These are phyloP conservation scores for Musca domestica DNA, from an alignment of 1,140 invertebrate genomes.

Conservation along the genomic window DNA sequence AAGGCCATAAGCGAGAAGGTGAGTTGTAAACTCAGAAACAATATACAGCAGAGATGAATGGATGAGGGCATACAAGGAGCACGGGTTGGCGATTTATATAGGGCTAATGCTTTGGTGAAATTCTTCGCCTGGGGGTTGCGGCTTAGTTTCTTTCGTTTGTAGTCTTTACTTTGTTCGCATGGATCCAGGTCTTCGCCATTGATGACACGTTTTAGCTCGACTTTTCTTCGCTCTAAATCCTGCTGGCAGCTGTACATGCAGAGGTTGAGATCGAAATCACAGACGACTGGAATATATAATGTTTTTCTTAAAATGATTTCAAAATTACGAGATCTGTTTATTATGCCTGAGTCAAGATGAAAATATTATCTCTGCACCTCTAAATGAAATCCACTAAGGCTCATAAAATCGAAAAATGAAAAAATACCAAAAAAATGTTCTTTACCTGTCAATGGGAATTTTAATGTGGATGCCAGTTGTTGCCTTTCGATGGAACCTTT, in stretches of 20 bases:
- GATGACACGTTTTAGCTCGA: conserved; percentile 5
- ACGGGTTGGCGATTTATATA: neutral
- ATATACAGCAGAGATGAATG: neutral
- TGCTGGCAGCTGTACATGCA: conserved; percentile 18
- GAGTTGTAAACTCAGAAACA: neutral
- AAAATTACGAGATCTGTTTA: too few species aligned
- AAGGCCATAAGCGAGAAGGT: neutral
- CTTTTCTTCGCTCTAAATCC: neutral
- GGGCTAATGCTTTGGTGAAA: neutral
- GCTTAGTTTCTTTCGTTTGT: neutral
- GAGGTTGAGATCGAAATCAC: neutral
- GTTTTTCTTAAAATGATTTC: too few species aligned
- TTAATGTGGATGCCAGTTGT: conserved; percentile 2
- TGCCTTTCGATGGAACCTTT: neutral
- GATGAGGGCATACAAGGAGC: neutral
- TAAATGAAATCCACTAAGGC: neutral
- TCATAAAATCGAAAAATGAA: neutral
- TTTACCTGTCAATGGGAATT: conserved; percentile 1
- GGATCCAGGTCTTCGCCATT: conserved; percentile 7
- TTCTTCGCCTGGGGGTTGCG: neutral
- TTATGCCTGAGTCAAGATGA: too few species aligned
- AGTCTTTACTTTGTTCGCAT: conserved; percentile 1
- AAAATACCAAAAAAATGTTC: neutral
- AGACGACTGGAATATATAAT: neutral
- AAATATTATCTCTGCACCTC: too few species aligned